Evolutionary conservation across 2,797 vertebrate species (phyloP).

Genomic region (Phrynocephalus vlangalii): DNA sequence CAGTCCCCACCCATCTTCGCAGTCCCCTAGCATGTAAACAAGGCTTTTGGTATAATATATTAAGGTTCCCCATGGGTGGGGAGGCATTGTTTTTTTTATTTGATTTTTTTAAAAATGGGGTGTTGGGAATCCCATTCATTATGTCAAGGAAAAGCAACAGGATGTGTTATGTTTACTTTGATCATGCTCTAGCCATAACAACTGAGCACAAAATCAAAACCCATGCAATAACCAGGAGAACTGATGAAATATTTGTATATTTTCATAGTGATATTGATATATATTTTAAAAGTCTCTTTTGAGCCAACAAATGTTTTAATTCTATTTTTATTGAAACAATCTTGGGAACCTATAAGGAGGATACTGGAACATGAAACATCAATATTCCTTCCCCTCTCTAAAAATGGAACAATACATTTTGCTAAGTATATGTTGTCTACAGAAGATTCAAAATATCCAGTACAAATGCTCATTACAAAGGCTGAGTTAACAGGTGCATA

Average conservation of each 20-base stretch:
- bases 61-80: not conserved
- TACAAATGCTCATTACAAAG: not conserved
- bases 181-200: not conserved
- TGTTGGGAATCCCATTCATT: not conserved
- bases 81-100: not conserved
- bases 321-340: not conserved
- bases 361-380: not conserved
- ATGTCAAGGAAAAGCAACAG: not conserved
- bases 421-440: not conserved
- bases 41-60: not conserved
- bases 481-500: not conserved
- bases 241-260: not conserved
- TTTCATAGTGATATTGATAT: not conserved
- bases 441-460: not conserved
- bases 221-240: not conserved
- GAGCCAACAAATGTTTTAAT: not conserved
- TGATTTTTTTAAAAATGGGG: not conserved
- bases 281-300: not conserved
- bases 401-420: not conserved
- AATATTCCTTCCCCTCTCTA: not conserved
- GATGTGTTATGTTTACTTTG: not conserved
- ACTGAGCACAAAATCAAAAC: not conserved
- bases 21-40: not conserved
- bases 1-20: not conserved
- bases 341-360: not conserved